These are phyloP conservation scores for Lumbricus terrestris DNA, from an alignment of 2,888 invertebrate genomes.

Conservation along the genomic window DNA sequence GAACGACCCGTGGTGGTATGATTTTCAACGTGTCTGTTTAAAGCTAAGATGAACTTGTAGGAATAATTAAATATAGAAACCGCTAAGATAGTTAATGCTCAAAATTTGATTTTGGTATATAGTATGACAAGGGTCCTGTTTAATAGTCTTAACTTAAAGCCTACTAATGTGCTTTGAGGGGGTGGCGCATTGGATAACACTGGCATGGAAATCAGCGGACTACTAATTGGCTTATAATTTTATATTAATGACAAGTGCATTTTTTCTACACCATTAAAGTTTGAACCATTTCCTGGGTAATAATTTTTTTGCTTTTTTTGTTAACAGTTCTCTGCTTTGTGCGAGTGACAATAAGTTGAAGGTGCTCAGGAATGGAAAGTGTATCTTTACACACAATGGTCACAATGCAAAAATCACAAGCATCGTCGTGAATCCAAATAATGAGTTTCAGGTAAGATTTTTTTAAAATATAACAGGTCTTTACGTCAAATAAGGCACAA, in stretches of 20 bases:
- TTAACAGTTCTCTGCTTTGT: neutral
- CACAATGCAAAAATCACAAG: conserved; percentile 57
- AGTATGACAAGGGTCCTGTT: no score
- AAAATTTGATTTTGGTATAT: no score
- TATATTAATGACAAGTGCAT: neutral
- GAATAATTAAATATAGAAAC: neutral
- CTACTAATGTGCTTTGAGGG: no score
- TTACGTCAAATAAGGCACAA: no score
- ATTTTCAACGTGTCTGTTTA: neutral
- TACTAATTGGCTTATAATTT: no score
- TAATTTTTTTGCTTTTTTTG: neutral
- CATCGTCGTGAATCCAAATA: conserved; percentile 47
- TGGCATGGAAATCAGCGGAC: no score
- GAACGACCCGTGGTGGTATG: neutral
- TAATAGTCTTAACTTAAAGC: no score
- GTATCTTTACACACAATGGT: conserved; percentile 65
- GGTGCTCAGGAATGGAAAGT: conserved; percentile 69
- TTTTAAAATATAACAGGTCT: no score
- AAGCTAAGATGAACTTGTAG: neutral
- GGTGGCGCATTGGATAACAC: no score
- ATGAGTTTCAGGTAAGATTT: conserved; percentile 49
- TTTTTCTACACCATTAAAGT: neutral
- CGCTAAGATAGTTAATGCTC: no score
- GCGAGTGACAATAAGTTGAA: conserved; percentile 64
- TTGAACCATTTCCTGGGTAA: neutral